These are phyloP conservation scores for Nasonia giraulti DNA, from an alignment of 1,140 invertebrate genomes.

Conservation along the genomic window DNA sequence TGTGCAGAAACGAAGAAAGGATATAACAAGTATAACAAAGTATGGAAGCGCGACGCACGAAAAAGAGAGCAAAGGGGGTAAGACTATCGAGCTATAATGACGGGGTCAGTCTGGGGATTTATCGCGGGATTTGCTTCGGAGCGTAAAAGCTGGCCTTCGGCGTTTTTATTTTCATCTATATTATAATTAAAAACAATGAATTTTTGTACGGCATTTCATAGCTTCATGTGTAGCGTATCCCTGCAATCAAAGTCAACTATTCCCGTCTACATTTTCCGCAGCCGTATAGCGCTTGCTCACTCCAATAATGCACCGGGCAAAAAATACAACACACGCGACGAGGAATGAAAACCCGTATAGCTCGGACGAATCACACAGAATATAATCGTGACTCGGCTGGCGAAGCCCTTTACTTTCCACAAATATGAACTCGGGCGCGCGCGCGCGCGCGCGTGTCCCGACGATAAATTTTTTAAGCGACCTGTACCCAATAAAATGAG, in stretches of 20 bases:
- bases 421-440: conserved; percentile 34
- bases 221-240: no score
- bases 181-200: no score
- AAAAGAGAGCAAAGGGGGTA: conserved; percentile 54
- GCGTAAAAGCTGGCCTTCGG: background rate
- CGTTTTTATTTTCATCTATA: no score
- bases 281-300: no score
- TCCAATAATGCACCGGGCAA: no score
- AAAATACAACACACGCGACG: no score
- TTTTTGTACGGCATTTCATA: no score
- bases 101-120: conserved; percentile 52
- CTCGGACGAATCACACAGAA: background rate
- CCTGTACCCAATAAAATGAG: conserved; percentile 70
- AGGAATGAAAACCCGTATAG: background rate
- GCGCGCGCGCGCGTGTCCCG: conserved; percentile 49
- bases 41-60: conserved; percentile 55
- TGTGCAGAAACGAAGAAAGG: conserved; percentile 53
- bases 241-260: no score
- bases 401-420: background rate
- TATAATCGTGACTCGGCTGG: background rate
- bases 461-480: conserved; percentile 69
- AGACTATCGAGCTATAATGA: conserved; percentile 67
- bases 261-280: no score
- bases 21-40: conserved; percentile 56
- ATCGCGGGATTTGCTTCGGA: conserved; percentile 47